phyloP scores from a whole-genome alignment of 1,140 invertebrate genomes.

The Neodiprion virginianus region DNA sequence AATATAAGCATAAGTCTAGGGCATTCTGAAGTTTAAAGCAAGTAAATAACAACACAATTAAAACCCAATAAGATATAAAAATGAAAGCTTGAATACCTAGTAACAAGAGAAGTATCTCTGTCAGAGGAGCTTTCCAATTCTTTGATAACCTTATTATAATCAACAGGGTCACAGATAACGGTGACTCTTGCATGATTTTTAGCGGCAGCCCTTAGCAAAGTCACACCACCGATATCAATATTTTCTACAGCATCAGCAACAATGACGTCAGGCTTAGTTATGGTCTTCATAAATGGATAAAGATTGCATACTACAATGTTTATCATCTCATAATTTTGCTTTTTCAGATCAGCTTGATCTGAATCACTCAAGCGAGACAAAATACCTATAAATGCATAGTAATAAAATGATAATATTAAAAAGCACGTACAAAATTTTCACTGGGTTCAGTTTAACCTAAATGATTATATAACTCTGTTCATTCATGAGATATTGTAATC shows the following conservation, averaged over 20 bases:
- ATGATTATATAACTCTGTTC: background rate
- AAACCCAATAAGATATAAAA: background rate
- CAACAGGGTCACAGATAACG: conserved; percentile 90
- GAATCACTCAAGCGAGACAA: conserved; percentile 72
- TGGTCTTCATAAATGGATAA: conserved; percentile 94
- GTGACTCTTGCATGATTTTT: conserved; percentile 98
- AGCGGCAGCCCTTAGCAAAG: conserved; percentile 91
- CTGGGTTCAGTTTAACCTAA: too few species aligned
- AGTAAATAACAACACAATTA: too few species aligned
- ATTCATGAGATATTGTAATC: background rate
- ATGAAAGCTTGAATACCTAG: conserved; percentile 66
- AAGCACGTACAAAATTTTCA: too few species aligned
- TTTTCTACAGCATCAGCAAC: conserved; percentile 95
- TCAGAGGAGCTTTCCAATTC: conserved; percentile 72
- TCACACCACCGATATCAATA: conserved; percentile 97
- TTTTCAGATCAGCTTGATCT: conserved; percentile 84
- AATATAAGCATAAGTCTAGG: too few species aligned
- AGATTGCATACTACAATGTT: conserved; percentile 93
- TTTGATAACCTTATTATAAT: conserved; percentile 80
- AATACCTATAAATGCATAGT: conserved; percentile 63
- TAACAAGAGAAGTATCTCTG: conserved; percentile 73
- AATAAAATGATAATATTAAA: conserved; percentile 14
- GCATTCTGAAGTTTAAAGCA: too few species aligned
- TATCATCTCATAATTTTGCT: conserved; percentile 78
- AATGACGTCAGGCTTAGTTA: conserved; percentile 82